Conservation (phyloP, 2,797 vertebrate species). For the Eulemur mongoz region DNA sequence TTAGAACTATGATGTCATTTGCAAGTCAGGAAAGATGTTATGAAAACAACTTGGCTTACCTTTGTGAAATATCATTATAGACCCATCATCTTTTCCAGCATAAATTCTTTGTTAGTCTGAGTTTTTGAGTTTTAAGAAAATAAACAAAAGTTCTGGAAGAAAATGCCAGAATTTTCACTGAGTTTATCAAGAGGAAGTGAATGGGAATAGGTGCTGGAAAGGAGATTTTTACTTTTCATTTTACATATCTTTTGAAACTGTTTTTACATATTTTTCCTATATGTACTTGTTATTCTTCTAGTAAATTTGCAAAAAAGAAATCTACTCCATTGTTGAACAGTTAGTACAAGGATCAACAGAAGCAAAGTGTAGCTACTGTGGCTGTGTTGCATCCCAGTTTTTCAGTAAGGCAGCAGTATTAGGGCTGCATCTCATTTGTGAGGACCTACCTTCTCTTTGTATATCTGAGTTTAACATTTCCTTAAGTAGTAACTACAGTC, state of each 20-base stretch:
- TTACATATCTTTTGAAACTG: background rate
- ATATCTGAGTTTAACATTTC: background rate
- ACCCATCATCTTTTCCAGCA: background rate
- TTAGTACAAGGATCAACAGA: background rate
- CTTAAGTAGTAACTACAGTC: background rate
- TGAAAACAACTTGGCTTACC: background rate
- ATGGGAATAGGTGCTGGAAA: background rate
- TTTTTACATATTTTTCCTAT: background rate
- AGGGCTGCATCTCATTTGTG: background rate
- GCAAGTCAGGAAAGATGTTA: background rate
- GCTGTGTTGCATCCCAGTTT: background rate
- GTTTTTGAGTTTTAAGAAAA: background rate
- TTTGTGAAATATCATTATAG: background rate
- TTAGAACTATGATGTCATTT: background rate
- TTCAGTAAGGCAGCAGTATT: background rate
- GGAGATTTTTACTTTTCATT: background rate
- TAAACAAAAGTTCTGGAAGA: background rate
- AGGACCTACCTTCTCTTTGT: background rate
- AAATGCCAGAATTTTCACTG: background rate
- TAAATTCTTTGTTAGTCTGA: background rate
- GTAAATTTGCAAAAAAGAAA: background rate
- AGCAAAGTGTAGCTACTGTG: rapidly evolving
- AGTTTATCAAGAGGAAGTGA: background rate
- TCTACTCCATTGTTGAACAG: background rate
- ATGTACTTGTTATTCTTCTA: background rate